A percentile compares a stretch with the other conserved stretches of the same genome.
These are phyloP conservation scores for Drosophila parabipectinata DNA, from an alignment of 1,140 invertebrate species.

Conservation along the genomic window DNA sequence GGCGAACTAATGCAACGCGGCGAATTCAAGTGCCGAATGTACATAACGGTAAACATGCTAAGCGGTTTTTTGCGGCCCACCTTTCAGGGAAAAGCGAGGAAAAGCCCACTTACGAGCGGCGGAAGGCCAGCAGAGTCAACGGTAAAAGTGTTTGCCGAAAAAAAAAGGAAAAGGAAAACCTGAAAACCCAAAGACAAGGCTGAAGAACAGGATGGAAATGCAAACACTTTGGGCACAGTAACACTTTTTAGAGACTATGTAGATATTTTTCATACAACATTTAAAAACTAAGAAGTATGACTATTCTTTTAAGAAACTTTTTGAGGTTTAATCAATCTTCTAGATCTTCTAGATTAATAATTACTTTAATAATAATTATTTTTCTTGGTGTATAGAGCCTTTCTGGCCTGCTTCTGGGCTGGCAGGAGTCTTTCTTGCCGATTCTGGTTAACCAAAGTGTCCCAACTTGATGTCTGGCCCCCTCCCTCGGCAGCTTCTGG, in stretches of 20 bases:
- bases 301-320: neutral
- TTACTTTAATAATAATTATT: neutral
- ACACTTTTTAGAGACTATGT: neutral
- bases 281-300: neutral
- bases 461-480: slow-evolving; percentile 31
- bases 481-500: neutral
- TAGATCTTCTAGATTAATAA: no score
- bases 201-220: slow-evolving; percentile 59
- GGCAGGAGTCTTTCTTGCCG: slow-evolving; percentile 39
- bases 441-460: slow-evolving; percentile 63
- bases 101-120: slow-evolving; percentile 11
- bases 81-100: slow-evolving; percentile 25
- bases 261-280: neutral
- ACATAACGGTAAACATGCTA: slow-evolving; percentile 80
- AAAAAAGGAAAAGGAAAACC: slow-evolving; percentile 17
- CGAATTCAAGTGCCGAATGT: slow-evolving; percentile 75
- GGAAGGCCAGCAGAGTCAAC: slow-evolving; percentile 62
- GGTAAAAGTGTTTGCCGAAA: slow-evolving; percentile 69
- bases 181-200: slow-evolving; percentile 20
- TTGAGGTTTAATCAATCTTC: no score
- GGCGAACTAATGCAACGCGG: slow-evolving; percentile 78
- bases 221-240: slow-evolving; percentile 63
- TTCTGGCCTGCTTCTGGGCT: neutral
- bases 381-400: neutral
- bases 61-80: slow-evolving; percentile 59